Conservation (phyloP, 2,113 vertebrate genomes). For the Notarius quadriscutis region DNA sequence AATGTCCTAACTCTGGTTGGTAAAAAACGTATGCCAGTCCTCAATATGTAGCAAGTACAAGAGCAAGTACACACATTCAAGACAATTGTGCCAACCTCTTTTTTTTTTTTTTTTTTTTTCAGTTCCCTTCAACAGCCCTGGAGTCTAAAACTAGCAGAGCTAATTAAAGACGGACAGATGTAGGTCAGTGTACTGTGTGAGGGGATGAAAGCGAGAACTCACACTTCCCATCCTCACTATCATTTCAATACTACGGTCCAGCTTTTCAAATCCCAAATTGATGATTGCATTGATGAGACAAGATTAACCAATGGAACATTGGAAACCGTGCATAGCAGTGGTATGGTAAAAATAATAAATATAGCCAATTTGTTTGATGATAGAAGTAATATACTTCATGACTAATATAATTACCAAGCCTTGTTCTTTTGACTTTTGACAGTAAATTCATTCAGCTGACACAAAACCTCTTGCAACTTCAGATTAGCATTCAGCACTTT, state of each 20-base stretch:
- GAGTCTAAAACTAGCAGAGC: constrained; percentile 18
- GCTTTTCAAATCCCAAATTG: not conserved
- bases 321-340: not conserved
- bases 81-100: not conserved
- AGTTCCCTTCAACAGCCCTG: not conserved
- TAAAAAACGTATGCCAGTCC: too few species aligned
- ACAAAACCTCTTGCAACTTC: not conserved
- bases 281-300: not conserved
- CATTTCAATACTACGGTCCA: not conserved
- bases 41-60: too few species aligned
- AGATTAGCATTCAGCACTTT: constrained; percentile 2
- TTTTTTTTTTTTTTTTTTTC: not conserved
- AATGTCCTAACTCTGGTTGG: too few species aligned
- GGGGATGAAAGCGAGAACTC: not conserved
- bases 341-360: not conserved
- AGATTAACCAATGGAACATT: not conserved
- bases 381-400: not conserved
- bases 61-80: not conserved
- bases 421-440: not conserved
- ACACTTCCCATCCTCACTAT: not conserved
- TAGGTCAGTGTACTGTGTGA: constrained; percentile 9
- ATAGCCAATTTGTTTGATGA: not conserved
- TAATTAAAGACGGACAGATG: constrained; percentile 46
- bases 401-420: not conserved
- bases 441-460: not conserved